Evolutionary conservation across 2,797 vertebrate species (phyloP), one percentile per base, ranked within the genome.

Genomic region (Cirrhinus mrigala): DNA sequence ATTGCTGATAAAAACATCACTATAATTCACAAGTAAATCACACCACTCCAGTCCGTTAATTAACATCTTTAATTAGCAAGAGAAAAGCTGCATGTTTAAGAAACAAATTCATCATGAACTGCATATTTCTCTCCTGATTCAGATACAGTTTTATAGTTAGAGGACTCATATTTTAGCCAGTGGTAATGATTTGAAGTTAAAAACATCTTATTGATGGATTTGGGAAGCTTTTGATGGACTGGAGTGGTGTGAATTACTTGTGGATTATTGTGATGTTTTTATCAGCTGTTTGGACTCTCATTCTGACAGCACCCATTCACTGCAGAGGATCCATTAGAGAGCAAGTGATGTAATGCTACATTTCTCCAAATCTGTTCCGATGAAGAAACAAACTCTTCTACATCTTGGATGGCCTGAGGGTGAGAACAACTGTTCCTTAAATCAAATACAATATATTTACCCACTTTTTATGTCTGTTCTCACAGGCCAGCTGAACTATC

Each of bases 401-500:
- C 24, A 12, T 27, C 58, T 27, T 62, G 58, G n/a, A 62, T 6
- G 24, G 58, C 58, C 11, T 62, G 24, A 15, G n/a, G 4, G n/a
- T 3, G 56, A n/a, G n/a, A 4, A 58, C 56, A 58, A 58, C 22
- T 58, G n/a, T 58, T 58, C 22, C 3, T 58, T 58, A 8, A 22
- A 58, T 11, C 9, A 56, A 56, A n/a, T 14, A 20, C 68, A 46
- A 22, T 44, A 79, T 54, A 6, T 3, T 75, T 29, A 74, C 81
- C 46, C n/a, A 3, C 20, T 52, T n/a, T 24, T 44, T 52, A 22
- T 56, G 46, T 60, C 60, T 27, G 70, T 48, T 56, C 22, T 64
- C 40, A 3, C 87, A 99, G 98, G 98, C 74, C 98, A 99, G 92
- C 66, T 99, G 89, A 99, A 99, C 95, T 99, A 99, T 94, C 92